Percentiles rank a stretch among this genome's conserved stretches.
phyloP scores from a whole-genome alignment of 2,888 invertebrate genomes.

The Fragum fragum region DNA sequence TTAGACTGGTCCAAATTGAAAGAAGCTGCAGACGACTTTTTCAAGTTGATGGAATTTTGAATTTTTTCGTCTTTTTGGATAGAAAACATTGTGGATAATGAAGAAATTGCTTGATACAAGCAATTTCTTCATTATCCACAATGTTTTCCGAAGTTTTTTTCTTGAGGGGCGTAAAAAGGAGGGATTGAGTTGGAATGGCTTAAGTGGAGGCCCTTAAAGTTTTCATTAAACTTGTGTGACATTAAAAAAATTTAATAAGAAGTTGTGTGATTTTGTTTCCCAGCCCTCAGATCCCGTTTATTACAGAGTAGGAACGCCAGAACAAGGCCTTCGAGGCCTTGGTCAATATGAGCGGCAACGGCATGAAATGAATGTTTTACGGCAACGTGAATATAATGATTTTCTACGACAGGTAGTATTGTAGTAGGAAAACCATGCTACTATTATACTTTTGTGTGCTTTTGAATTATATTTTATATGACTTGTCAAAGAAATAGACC shows the following conservation, averaged over 20 bases:
- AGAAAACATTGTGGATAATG: too few species aligned
- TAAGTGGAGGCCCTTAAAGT: too few species aligned
- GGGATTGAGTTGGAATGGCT: too few species aligned
- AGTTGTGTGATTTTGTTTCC: background rate
- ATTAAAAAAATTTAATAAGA: background rate
- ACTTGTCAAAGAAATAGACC: background rate
- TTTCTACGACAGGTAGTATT: slow-evolving; percentile 36
- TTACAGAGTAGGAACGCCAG: slow-evolving; percentile 67
- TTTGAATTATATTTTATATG: background rate
- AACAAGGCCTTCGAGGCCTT: slow-evolving; percentile 59
- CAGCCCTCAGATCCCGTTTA: slow-evolving; percentile 40
- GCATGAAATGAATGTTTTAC: slow-evolving; percentile 47
- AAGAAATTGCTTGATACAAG: too few species aligned
- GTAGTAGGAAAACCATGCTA: slow-evolving; percentile 12
- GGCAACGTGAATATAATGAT: slow-evolving; percentile 67
- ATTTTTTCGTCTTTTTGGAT: too few species aligned
- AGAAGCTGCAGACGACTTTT: too few species aligned
- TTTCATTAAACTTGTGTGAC: too few species aligned
- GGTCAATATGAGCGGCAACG: slow-evolving; percentile 56
- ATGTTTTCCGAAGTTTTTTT: too few species aligned
- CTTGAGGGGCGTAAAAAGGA: too few species aligned
- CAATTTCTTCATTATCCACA: too few species aligned
- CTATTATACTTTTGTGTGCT: slow-evolving; percentile 16
- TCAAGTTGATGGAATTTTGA: too few species aligned
- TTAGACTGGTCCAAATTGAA: too few species aligned